Evolutionary conservation across 2,888 invertebrate genomes (phyloP), one percentile per base, ranked within the genome.

Genomic region (Philaethria dido): DNA sequence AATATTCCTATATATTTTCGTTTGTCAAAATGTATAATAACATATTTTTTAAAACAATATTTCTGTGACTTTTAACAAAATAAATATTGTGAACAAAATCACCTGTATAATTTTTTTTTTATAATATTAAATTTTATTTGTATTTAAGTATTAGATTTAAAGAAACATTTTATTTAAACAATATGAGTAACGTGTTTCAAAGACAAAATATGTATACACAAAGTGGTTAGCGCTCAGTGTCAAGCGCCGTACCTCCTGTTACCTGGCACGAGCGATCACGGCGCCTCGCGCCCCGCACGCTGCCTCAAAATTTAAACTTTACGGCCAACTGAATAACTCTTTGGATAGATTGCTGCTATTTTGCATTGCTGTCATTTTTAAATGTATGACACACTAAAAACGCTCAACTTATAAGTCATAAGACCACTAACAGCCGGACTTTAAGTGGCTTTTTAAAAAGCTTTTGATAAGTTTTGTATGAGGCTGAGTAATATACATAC

Each of bases 211-310:
- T 47, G 44, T 61, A 66, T 22, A 62, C 45, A 36, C 20, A 54
- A 47, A 57, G 44, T 39, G 18, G 44, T 16, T 52, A 48, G 50
- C 29, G 18, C 69, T 29, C 85, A 83, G 80, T 77, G 82, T 81
- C 83, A 62, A 57, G 63, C 79, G 74, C 84, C 90, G 92, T 92
- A 92, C 92, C 92, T 89, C 90, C 91, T 88, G 85, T 90, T 91
- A 92, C 92, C 92, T 92, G 92, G 92, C 81, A 92, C 92, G 82
- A 86, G 78, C 80, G 74, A 75, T 75, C 80, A 79, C 83, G 80
- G 76, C 77, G 76, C 79, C 74, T 76, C 78, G 78, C 78, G 69
- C 78, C 77, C 74, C 80, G 75, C 74, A 77, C 73, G 72, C 18
- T 70, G 77, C 78, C 80, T 83, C 74, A 78, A 78, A 80, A 80